Evolutionary conservation across 1,140 invertebrate genomes (phyloP).

Genomic region (Lepidurus couesii): DNA sequence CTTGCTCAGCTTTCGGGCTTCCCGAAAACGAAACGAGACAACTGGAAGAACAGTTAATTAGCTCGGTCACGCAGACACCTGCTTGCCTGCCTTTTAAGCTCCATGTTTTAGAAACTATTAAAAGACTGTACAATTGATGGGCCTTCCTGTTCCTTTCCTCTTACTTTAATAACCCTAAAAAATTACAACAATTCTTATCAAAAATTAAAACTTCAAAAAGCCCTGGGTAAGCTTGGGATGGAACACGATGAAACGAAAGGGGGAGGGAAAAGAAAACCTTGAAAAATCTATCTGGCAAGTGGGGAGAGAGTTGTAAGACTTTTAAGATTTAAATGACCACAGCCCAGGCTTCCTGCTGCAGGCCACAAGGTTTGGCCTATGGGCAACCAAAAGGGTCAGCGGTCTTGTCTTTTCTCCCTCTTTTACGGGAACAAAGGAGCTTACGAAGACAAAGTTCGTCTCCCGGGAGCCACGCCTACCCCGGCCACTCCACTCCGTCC

Average conservation of each 20-base stretch:
- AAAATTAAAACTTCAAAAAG: not conserved
- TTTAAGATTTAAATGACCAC: conserved; percentile 15
- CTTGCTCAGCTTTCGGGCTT: not conserved
- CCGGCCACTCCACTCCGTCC: not conserved
- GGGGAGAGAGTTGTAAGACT: not conserved
- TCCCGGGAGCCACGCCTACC: not conserved
- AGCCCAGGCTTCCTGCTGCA: not conserved
- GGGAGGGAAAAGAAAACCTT: not conserved
- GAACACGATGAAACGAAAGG: not conserved
- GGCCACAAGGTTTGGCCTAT: conserved; percentile 8
- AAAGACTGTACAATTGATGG: not conserved
- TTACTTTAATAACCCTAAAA: not conserved
- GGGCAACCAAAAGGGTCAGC: conserved; percentile 14
- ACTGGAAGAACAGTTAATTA: not conserved
- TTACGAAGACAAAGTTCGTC: not conserved
- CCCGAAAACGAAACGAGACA: not conserved
- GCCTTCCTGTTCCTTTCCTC: not conserved
- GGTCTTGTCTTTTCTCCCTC: not conserved
- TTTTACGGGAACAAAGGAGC: not conserved
- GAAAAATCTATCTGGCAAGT: not conserved
- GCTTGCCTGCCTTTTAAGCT: not conserved
- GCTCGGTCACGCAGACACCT: conserved; percentile 7
- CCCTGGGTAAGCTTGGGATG: not conserved
- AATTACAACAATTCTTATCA: not conserved
- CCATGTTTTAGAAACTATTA: not conserved